These are phyloP conservation scores for Microtus oregoni DNA, from an alignment of 2,113 vertebrate species.

Conservation along the genomic window DNA sequence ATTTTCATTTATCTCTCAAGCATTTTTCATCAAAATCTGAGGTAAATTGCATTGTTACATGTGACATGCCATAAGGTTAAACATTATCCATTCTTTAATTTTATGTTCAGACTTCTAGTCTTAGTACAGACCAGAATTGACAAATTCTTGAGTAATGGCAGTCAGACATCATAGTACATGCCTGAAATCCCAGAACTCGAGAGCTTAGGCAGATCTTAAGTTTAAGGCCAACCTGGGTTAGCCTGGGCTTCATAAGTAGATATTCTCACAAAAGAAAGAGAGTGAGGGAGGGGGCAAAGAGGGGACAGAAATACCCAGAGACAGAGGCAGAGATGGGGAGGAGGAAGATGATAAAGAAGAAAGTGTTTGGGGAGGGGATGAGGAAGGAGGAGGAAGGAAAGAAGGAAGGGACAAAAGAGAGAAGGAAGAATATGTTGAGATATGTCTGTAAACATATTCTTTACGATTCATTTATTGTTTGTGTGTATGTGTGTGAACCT, in stretches of 20 bases:
- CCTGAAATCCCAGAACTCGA: background rate
- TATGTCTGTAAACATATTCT: background rate
- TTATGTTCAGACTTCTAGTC: slow-evolving; percentile 46
- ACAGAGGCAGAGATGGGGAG: background rate
- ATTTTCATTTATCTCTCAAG: slow-evolving; percentile 53
- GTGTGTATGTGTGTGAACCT: background rate
- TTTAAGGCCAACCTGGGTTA: background rate
- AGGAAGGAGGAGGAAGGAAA: accelerated
- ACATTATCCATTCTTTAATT: background rate
- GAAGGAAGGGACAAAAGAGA: no score
- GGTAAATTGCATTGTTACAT: slow-evolving; percentile 39
- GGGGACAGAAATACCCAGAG: background rate
- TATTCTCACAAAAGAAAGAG: background rate
- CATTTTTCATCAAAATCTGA: slow-evolving; percentile 61
- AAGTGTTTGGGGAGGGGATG: background rate
- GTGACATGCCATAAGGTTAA: slow-evolving; percentile 51
- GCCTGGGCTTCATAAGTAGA: background rate
- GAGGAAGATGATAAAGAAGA: background rate
- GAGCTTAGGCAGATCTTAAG: background rate
- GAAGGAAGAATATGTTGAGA: background rate
- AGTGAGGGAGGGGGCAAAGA: background rate
- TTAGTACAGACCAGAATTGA: slow-evolving; percentile 23
- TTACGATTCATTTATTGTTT: background rate
- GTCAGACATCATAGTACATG: background rate
- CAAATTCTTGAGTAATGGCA: slow-evolving; percentile 27